Evolutionary conservation across 2,888 invertebrate genomes (phyloP), one percentile per base, ranked within the genome.

Genomic region (Xanthorhoe spadicearia): DNA sequence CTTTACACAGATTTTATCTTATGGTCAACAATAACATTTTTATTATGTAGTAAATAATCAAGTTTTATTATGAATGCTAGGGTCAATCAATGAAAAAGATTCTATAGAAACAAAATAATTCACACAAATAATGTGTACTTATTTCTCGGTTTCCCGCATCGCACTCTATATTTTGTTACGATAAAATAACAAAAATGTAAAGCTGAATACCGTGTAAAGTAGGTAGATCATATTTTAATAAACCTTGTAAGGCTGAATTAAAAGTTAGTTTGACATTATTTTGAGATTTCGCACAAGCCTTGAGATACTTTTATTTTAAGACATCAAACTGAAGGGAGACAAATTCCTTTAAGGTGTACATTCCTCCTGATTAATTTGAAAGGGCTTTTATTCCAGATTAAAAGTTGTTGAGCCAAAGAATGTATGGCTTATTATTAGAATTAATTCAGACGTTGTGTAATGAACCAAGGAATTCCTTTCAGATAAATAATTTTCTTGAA

Each of bases 351-450:
- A 67, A 70, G 68, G 58, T 53, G 61, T 43, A 66, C 35, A 60
- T 63, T 64, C 67, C 69, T 67, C 76, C 76, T 80, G 78, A 82
- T 81, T 79, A 81, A 81, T 74, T 72, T 74, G 69, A 70, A 73
- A 72, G 72, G 69, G 70, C 71, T 75, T 77, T 68, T 71, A 74
- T 83, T 79, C 78, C 80, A 84, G 85, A 88, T 88, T 89, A 89
- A 88, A 88, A 88, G 83, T 85, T 83, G 79, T 79, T 74, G 73
- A 76, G 76, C 76, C 78, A 77, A 83, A 77, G 84, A 85, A 84
- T 84, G 83, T 82, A 83, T 85, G 82, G 83, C 78, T 84, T 84
- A 84, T 86, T 83, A 84, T 79, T 76, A 80, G 65, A 80, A 85
- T 85, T 85, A 84, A 85, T 84, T 81, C 77, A 74, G 77, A 71